These are phyloP conservation scores for Callaeas wilsoni DNA, from an alignment of 2,113 vertebrate species.

Conservation along the genomic window DNA sequence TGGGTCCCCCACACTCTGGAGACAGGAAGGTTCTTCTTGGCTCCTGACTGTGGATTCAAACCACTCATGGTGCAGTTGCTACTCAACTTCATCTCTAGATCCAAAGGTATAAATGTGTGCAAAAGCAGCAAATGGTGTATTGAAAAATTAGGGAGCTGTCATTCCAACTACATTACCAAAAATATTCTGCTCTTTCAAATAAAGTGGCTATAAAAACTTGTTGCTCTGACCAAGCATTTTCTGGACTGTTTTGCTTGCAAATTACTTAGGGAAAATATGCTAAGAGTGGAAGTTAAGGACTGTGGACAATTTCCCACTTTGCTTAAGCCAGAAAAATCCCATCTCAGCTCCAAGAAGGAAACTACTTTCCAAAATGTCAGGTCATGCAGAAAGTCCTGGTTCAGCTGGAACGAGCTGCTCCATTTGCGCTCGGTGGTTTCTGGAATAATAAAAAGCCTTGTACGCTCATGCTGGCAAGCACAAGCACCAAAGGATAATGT, in stretches of 20 bases:
- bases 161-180: background rate
- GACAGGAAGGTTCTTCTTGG: background rate
- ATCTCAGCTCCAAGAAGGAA: slow-evolving; percentile 41
- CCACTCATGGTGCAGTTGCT: background rate
- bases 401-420: background rate
- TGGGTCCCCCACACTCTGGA: background rate
- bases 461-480: background rate
- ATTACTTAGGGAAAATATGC: slow-evolving; percentile 33
- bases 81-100: background rate
- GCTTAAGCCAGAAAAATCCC: slow-evolving; percentile 35
- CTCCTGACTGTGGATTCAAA: background rate
- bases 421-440: background rate
- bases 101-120: background rate
- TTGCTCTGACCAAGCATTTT: background rate
- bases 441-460: background rate
- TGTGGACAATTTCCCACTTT: slow-evolving; percentile 21
- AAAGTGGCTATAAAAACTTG: background rate
- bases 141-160: background rate
- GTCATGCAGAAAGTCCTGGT: slow-evolving; percentile 20
- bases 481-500: background rate
- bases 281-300: slow-evolving; percentile 15
- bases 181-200: slow-evolving; percentile 21
- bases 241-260: slow-evolving; percentile 18
- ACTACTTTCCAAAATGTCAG: slow-evolving; percentile 36
- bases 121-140: background rate